Conservation (phyloP, 2,113 vertebrate genomes). For the Castor canadensis region DNA sequence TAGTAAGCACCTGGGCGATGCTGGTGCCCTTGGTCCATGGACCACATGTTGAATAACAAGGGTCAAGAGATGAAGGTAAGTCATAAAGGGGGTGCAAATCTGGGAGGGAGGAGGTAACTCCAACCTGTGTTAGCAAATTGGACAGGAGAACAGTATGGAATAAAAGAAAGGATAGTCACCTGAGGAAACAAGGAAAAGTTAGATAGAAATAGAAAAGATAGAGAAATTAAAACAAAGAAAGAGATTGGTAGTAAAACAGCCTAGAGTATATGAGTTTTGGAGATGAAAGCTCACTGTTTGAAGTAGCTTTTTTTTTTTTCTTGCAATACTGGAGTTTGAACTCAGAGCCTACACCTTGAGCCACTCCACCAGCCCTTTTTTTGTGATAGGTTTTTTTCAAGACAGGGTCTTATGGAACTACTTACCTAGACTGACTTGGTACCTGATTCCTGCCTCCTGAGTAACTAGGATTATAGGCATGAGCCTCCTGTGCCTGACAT, state of each 20-base stretch:
- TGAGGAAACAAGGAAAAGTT: background rate
- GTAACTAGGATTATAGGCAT: no score
- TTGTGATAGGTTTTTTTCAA: no score
- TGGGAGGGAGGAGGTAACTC: background rate
- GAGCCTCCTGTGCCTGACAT: no score
- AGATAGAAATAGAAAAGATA: background rate
- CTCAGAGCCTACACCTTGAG: no score
- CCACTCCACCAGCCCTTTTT: no score
- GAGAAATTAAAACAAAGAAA: background rate
- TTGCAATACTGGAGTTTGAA: no score
- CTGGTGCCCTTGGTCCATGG: background rate
- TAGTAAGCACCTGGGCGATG: background rate
- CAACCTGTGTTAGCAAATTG: background rate
- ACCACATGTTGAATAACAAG: background rate
- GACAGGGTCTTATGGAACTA: no score
- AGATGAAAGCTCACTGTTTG: background rate
- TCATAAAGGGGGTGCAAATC: background rate
- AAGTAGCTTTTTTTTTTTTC: no score
- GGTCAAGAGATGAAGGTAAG: background rate
- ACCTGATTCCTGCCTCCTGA: no score
- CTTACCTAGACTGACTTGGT: no score
- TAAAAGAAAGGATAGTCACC: background rate
- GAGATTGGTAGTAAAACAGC: no score
- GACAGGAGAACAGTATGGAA: background rate
- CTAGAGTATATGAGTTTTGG: background rate